Base-by-base conservation (phyloP, 2,797 vertebrate genomes). In the Siniperca obscura region DNA sequence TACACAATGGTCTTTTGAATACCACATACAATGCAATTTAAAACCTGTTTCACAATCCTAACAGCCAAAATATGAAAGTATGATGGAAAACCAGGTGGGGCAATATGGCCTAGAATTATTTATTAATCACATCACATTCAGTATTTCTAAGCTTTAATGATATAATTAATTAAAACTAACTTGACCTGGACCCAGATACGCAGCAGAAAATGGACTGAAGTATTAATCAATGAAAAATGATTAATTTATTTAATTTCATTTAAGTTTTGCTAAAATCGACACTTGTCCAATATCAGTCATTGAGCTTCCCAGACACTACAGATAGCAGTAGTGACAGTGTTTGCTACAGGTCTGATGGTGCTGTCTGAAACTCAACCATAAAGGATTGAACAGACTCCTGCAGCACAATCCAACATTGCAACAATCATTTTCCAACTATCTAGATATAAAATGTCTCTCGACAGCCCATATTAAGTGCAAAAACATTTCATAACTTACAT, bases 371-470 rank as follows among this genome's bases (percentile, higher is more conserved):
- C 17, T 22, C 36, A 17, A 27, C 19, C 5, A 60, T 10, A 36
- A 36, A 12, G 1, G 22, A 17, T 9, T 42, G 22, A 64, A 42
- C 61, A 42, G 38, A 42, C 7, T 25, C 61, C 21, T 10, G 50
- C 19, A 52, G n/a, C 38, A 46, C 22, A 30, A 50, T 44, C 40
- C 10, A 57, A n/a, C 4, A 19, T 27, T 14, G 46, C 27, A 67
- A n/a, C 34, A 30, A 17, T 8, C 1, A 2, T 44, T 75, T 44
- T 56, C 21, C 27, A 64, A 19, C 6, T 3, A 16, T n/a, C 2
- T 16, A 40, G 13, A 27, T 68, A 6, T 0, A 34, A 1, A 2
- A 55, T 0, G 1, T 8, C 9, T 57, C 27, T 66, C 0, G 5
- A 34, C 61, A 46, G 50, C 36, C 36, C n/a, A 10, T 11, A 42